Evolutionary conservation across 2,888 invertebrate species (phyloP), one percentile per base, ranked within the genome.

Genomic region (Drosophila infuscata): DNA sequence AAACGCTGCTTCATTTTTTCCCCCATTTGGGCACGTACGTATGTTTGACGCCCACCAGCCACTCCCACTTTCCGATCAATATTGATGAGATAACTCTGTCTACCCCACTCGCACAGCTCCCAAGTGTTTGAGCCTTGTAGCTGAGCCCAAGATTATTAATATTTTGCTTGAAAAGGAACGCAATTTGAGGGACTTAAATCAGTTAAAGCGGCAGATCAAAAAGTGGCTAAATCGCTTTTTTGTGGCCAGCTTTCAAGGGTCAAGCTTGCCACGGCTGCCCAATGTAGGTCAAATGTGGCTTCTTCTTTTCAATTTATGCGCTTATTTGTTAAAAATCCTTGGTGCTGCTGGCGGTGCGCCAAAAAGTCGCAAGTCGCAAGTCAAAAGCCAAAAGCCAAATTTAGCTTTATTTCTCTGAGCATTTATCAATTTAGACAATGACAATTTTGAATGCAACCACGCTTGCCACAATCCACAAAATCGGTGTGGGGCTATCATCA

Each of bases 351-450:
- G 75, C 68, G 46, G 11, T n/a, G 17, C 20, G 76, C 76, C 70
- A 74, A 63, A 43, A 53, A 53, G 56, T 53, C 48, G 48, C 63
- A 54, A 72, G 36, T 20, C 25, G 25, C 25, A 25, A 25, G 25
- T 25, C 25, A 25, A 25, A 25, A 25, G 25, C 25, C 36, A 36
- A 35, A 60, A 48, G n/a, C 56, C 33, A 70, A 66, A 65, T 35
- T 59, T 36, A 33, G 38, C 70, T 63, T 79, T 30, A 65, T 62
- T 75, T 61, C 65, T 70, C 29, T 62, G 60, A 46, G 51, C 82
- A 72, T 83, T 80, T 83, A 70, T 83, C 84, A 76, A 76, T 81
- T 81, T 70, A 49, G 54, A 73, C 78, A 76, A 73, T 72, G 77
- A 70, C 60, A 76, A 66, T 65, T 65, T 41, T 51, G 49, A 54